A percentile compares a stretch with the other conserved stretches of the same genome.
These are phyloP conservation scores for Eupithecia pulchellata DNA, from an alignment of 2,888 invertebrate genomes.

Conservation along the genomic window DNA sequence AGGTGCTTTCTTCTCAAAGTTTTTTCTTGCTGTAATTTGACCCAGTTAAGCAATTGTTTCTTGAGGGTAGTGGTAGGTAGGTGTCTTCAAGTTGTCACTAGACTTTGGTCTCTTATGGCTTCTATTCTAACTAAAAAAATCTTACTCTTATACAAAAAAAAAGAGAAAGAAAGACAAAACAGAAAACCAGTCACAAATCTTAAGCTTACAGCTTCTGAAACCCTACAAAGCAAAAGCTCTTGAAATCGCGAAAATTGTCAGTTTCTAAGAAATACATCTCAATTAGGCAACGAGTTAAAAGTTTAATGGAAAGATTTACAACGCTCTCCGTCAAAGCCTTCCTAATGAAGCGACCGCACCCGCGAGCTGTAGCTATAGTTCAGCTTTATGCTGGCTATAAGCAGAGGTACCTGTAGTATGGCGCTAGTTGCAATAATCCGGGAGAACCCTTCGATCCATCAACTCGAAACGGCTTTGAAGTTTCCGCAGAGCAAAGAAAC, in stretches of 20 bases:
- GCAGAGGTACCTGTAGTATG: conserved; percentile 2
- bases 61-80: background rate
- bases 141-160: background rate
- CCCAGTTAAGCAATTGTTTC: conserved; percentile 7
- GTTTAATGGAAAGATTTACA: conserved; percentile 42
- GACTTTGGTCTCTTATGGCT: background rate
- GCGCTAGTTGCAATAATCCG: conserved; percentile 38
- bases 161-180: background rate
- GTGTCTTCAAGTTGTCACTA: background rate
- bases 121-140: background rate
- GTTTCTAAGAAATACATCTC: conserved; percentile 27
- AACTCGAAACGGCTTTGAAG: conserved; percentile 48
- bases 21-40: conserved; percentile 23
- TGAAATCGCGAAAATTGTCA: conserved; percentile 1
- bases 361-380: conserved; percentile 5
- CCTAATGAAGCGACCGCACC: conserved; percentile 25
- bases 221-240: background rate
- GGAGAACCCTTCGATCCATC: conserved; percentile 53
- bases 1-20: conserved; percentile 22
- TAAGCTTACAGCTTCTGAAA: background rate
- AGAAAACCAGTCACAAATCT: background rate
- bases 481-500: conserved; percentile 25
- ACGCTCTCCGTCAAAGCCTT: conserved; percentile 30
- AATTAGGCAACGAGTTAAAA: conserved; percentile 37
- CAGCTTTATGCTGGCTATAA: background rate